Conservation (phyloP, 2,888 invertebrate genomes). For the Quadroppia sp. region DNA sequence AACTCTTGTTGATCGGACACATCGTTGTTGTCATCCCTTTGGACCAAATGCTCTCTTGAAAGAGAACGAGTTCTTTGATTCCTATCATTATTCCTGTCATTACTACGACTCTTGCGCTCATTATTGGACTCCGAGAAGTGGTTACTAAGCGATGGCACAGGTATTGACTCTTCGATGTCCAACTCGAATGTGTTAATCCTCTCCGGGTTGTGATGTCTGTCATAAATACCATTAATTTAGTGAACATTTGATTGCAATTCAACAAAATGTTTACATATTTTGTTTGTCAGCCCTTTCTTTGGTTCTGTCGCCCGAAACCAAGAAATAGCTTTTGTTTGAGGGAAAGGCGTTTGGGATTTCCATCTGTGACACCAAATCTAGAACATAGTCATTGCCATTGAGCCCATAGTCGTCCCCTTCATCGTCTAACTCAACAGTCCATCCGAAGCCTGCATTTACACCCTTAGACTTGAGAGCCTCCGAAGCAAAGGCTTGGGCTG, state of each 20-base stretch:
- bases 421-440: slow-evolving; percentile 60
- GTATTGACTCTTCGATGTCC: slow-evolving; percentile 47
- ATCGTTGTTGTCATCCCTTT: slow-evolving; percentile 33
- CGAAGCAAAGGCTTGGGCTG: slow-evolving; percentile 71
- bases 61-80: slow-evolving; percentile 39
- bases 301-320: slow-evolving; percentile 52
- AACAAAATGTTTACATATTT: slow-evolving; percentile 39
- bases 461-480: slow-evolving; percentile 55
- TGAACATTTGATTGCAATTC: background rate
- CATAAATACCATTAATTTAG: background rate
- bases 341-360: slow-evolving; percentile 84
- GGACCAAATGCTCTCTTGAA: slow-evolving; percentile 30
- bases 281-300: slow-evolving; percentile 37
- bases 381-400: slow-evolving; percentile 83
- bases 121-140: background rate
- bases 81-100: slow-evolving; percentile 44
- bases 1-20: slow-evolving; percentile 18
- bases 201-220: slow-evolving; percentile 52
- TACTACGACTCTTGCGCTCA: background rate
- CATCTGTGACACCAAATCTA: slow-evolving; percentile 86
- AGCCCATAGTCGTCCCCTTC: slow-evolving; percentile 64
- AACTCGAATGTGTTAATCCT: slow-evolving; percentile 49
- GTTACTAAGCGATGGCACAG: slow-evolving; percentile 10
- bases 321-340: slow-evolving; percentile 57
- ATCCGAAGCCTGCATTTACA: slow-evolving; percentile 57